Percentiles rank a stretch among this genome's conserved stretches.
Conservation (phyloP, 2,888 invertebrate species). For the Tricholauxania praeusta region DNA sequence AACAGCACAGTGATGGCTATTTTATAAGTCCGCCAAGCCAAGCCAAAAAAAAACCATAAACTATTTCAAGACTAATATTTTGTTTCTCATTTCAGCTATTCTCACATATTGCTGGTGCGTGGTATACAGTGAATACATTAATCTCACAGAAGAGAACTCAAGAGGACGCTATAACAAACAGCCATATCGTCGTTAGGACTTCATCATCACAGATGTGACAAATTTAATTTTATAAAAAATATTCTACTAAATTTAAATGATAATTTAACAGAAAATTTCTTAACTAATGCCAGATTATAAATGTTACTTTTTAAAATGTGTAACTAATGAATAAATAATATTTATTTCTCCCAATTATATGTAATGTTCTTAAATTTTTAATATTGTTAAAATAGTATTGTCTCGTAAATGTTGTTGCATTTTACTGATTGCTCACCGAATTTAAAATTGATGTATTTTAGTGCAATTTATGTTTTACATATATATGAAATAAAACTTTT, state of each 20-base stretch:
- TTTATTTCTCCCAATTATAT: constrained; percentile 44
- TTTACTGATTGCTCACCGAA: constrained; percentile 41
- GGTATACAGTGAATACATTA: constrained; percentile 84
- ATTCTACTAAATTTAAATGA: constrained; percentile 23
- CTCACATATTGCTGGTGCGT: constrained; percentile 87
- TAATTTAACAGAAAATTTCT: constrained; percentile 10
- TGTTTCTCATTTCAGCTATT: constrained; percentile 73
- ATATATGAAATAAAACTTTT: constrained; percentile 34
- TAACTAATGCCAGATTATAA: not conserved
- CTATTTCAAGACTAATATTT: not conserved
- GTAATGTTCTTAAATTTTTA: constrained; percentile 17
- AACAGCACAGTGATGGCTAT: not conserved
- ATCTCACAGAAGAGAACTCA: constrained; percentile 77
- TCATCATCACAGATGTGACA: not conserved
- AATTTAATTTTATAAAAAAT: constrained; percentile 12
- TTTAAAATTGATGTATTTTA: constrained; percentile 39
- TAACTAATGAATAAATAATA: constrained; percentile 55
- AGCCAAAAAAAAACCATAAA: not conserved
- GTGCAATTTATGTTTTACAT: constrained; percentile 37
- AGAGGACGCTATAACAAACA: constrained; percentile 81
- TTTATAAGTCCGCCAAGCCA: not conserved
- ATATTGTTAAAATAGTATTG: constrained; percentile 14
- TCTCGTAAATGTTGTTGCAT: constrained; percentile 17
- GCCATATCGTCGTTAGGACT: constrained; percentile 71
- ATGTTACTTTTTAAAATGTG: constrained; percentile 44